Evolutionary conservation across 2,113 vertebrate genomes (phyloP).

Genomic region (Leucopsar rothschildi): DNA sequence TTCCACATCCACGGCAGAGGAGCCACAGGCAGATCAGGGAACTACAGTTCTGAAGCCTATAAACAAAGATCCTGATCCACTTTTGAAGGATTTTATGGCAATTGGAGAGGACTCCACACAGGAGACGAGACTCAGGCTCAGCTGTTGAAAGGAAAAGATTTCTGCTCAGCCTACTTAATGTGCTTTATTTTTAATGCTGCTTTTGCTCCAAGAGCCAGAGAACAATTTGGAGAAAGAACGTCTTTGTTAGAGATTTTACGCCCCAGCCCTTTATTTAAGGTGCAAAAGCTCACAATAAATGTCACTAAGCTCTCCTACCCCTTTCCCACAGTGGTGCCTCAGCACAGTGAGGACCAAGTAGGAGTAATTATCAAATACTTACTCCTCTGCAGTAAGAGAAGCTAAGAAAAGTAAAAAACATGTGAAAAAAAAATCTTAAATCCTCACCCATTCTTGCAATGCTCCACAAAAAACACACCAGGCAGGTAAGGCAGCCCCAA

Average conservation of each 20-base stretch:
- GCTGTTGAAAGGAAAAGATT: not conserved
- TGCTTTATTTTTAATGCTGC: conserved; percentile 30
- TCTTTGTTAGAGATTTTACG: conserved; percentile 41
- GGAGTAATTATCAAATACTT: not conserved
- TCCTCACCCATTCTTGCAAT: not conserved
- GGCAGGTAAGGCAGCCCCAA: not conserved
- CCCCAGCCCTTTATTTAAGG: conserved; percentile 22
- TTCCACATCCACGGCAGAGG: not conserved
- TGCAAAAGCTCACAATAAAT: conserved; percentile 2
- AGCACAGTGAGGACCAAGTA: not conserved
- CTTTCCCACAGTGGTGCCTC: conserved; percentile 4
- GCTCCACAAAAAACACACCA: not conserved
- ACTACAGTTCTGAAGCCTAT: not conserved
- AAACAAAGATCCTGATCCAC: not conserved
- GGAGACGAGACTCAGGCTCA: not conserved
- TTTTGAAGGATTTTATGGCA: not conserved
- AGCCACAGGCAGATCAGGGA: not conserved
- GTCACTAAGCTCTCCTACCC: not conserved
- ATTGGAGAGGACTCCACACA: not conserved
- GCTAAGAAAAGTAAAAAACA: not conserved
- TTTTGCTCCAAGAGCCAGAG: not conserved
- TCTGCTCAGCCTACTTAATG: not conserved
- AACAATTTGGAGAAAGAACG: conserved; percentile 12
- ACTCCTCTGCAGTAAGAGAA: not conserved
- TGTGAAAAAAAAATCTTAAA: fast-evolving